Conservation (phyloP, 2,888 invertebrate species). For the Melanostoma scalare region DNA sequence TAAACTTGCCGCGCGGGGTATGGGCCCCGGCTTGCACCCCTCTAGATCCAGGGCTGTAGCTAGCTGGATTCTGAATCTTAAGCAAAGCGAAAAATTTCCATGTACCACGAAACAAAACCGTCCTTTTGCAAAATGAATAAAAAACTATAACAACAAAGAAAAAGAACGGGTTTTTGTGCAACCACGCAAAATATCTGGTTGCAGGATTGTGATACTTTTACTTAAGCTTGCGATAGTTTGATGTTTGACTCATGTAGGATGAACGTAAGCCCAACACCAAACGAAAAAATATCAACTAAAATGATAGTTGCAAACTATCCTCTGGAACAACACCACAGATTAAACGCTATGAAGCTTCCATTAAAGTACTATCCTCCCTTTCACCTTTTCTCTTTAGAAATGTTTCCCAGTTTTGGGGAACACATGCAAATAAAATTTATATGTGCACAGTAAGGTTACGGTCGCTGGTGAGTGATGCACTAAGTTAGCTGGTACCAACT, state of each 20-base stretch:
- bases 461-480: slow-evolving; percentile 53
- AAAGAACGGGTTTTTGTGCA: slow-evolving; percentile 14
- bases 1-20: no score
- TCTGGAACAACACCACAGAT: slow-evolving; percentile 64
- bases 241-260: slow-evolving; percentile 8
- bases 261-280: slow-evolving; percentile 8
- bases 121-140: neutral
- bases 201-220: slow-evolving; percentile 40
- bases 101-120: no score
- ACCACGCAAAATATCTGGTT: slow-evolving; percentile 39
- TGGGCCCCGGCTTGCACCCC: no score
- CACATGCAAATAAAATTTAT: slow-evolving; percentile 69
- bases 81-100: no score
- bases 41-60: no score
- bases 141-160: neutral
- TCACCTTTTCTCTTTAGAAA: neutral
- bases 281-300: slow-evolving; percentile 26
- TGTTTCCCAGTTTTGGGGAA: slow-evolving; percentile 16
- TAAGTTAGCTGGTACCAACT: slow-evolving; percentile 48
- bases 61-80: no score
- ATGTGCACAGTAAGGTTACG: slow-evolving; percentile 60
- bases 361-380: slow-evolving; percentile 65
- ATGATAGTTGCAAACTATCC: slow-evolving; percentile 46
- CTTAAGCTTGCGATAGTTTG: slow-evolving; percentile 17
- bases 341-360: slow-evolving; percentile 68